phyloP scores from a whole-genome alignment of 53 echinoderm and acorn worm species.

The Henricia sp. region DNA sequence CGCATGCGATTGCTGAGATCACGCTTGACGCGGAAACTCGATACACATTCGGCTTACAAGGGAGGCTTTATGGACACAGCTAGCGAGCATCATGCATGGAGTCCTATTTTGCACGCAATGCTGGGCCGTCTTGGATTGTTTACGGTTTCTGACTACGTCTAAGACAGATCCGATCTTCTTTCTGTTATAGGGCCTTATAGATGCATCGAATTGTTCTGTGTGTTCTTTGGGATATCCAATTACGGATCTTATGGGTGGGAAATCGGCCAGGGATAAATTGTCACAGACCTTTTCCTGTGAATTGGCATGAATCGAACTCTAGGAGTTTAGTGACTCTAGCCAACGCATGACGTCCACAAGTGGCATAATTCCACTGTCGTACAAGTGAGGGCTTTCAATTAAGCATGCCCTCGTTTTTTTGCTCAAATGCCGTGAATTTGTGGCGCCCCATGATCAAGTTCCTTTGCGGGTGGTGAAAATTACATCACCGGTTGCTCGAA shows the following conservation, averaged over 20 bases:
- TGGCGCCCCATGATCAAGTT: background rate
- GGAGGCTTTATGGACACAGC: background rate
- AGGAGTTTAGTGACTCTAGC: background rate
- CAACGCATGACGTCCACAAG: background rate
- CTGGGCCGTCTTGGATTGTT: background rate
- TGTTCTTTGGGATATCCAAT: conserved; percentile 10
- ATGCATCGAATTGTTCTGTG: background rate
- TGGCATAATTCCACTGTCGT: background rate
- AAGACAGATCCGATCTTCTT: background rate
- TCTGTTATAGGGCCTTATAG: too few species aligned
- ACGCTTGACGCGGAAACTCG: background rate
- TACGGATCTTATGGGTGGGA: conserved; percentile 13
- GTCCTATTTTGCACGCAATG: background rate
- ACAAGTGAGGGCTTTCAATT: background rate
- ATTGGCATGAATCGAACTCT: background rate
- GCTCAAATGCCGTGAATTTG: conserved; percentile 3
- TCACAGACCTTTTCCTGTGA: background rate
- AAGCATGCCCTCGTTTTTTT: background rate
- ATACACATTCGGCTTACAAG: background rate
- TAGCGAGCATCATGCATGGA: background rate
- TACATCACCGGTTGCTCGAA: background rate
- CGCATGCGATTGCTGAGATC: too few species aligned
- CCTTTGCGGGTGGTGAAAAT: background rate
- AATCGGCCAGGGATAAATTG: background rate
- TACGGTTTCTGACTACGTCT: background rate